phyloP scores from a whole-genome alignment of 2,113 vertebrate species.

The Gnathonemus longibarbis region DNA sequence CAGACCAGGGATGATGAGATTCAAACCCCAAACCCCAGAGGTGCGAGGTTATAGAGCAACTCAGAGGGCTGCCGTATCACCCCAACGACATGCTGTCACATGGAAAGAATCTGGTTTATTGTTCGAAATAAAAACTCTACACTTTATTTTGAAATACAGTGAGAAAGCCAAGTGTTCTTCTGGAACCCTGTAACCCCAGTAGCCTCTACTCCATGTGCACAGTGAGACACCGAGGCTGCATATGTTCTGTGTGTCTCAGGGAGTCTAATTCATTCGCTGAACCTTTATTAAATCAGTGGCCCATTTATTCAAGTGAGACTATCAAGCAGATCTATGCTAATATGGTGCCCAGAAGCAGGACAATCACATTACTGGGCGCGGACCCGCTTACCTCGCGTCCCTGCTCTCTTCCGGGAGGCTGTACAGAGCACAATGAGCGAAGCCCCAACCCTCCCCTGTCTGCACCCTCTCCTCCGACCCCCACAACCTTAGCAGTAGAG shows the following conservation, averaged over 20 bases:
- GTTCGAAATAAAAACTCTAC: neutral
- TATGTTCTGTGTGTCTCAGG: constrained; percentile 32
- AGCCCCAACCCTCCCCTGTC: constrained; percentile 14
- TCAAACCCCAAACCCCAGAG: neutral
- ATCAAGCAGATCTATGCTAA: constrained; percentile 63
- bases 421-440: constrained; percentile 37
- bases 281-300: constrained; percentile 54
- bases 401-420: constrained; percentile 22
- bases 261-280: constrained; percentile 41
- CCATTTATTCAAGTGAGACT: constrained; percentile 53
- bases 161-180: neutral
- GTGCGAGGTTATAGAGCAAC: neutral
- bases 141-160: neutral
- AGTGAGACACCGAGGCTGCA: constrained; percentile 39
- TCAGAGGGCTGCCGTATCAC: neutral
- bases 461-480: neutral
- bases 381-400: constrained; percentile 45
- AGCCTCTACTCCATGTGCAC: neutral
- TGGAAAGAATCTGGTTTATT: neutral
- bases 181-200: neutral
- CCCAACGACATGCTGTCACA: neutral
- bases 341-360: constrained; percentile 53
- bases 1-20: neutral
- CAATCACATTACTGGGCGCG: constrained; percentile 61
- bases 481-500: neutral